Conservation (phyloP, 2,797 vertebrate species). For the Synanceia verrucosa region DNA sequence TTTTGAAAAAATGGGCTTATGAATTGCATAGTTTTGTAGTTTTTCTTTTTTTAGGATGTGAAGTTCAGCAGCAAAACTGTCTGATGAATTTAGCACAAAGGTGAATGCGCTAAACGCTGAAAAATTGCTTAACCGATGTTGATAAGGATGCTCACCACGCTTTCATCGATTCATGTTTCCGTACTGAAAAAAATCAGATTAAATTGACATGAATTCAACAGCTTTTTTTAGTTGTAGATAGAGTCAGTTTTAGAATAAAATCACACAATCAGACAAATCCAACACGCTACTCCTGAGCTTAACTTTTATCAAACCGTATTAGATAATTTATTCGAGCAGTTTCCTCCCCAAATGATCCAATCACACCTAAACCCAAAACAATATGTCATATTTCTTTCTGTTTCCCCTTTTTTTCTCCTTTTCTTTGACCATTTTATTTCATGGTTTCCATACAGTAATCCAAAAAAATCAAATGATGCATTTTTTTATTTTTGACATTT, state of each 20-base stretch:
- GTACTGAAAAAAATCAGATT: neutral
- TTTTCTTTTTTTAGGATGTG: neutral
- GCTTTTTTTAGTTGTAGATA: too few species aligned
- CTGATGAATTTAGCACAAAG: neutral
- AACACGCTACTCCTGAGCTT: neutral
- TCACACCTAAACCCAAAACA: conserved; percentile 1
- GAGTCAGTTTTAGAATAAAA: conserved; percentile 3
- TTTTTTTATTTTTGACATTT: conserved; percentile 67
- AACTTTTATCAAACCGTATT: neutral
- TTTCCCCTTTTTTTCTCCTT: neutral
- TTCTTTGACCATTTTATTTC: conserved; percentile 20
- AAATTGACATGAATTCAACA: too few species aligned
- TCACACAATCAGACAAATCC: conserved; percentile 13
- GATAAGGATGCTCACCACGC: neutral
- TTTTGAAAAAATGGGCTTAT: neutral
- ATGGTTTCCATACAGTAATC: conserved; percentile 46
- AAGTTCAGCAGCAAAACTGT: neutral
- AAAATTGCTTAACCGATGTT: neutral
- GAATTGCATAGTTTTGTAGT: neutral
- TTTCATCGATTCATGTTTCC: neutral
- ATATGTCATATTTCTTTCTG: conserved; percentile 6
- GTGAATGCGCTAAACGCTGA: neutral
- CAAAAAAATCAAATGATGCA: conserved; percentile 46
- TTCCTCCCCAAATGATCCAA: conserved; percentile 5
- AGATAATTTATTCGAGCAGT: neutral